Percentiles rank a stretch among this genome's conserved stretches.
Evolutionary conservation across 2,888 invertebrate species (phyloP).

Genomic region (Norana najaformis): DNA sequence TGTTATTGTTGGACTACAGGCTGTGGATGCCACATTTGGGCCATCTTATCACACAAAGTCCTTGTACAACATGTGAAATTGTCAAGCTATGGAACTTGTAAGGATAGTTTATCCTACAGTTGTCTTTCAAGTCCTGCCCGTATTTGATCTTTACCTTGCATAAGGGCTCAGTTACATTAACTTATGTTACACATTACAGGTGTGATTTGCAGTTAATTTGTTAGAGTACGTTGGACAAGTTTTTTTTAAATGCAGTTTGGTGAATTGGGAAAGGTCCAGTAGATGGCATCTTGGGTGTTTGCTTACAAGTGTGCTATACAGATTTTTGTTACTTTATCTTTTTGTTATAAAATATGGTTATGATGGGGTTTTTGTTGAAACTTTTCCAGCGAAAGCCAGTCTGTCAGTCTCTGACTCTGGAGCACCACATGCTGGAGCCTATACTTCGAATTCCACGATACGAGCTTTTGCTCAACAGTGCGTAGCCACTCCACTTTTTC

Average conservation of each 20-base stretch:
- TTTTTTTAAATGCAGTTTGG: not conserved
- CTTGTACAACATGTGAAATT: no score
- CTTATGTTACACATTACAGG: no score
- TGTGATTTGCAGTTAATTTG: not conserved
- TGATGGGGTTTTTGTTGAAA: not conserved
- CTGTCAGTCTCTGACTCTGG: constrained; percentile 3
- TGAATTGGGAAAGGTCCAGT: no score
- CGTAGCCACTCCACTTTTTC: not conserved
- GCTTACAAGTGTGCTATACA: not conserved
- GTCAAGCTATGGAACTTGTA: no score
- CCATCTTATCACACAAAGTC: no score
- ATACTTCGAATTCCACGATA: constrained; percentile 17
- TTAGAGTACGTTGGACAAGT: not conserved
- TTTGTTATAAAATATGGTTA: not conserved
- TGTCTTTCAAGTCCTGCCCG: no score
- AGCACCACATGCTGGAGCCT: constrained; percentile 18
- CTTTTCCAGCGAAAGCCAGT: constrained; percentile 2
- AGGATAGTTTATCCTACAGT: no score
- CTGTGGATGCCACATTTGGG: no score
- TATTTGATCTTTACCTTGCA: no score
- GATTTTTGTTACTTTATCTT: not conserved
- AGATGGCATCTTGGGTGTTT: not conserved
- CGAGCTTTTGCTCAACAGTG: not conserved
- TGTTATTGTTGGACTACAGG: no score
- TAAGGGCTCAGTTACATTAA: no score